phyloP scores from a whole-genome alignment of 2,113 vertebrate species.

The Catagonus wagneri region DNA sequence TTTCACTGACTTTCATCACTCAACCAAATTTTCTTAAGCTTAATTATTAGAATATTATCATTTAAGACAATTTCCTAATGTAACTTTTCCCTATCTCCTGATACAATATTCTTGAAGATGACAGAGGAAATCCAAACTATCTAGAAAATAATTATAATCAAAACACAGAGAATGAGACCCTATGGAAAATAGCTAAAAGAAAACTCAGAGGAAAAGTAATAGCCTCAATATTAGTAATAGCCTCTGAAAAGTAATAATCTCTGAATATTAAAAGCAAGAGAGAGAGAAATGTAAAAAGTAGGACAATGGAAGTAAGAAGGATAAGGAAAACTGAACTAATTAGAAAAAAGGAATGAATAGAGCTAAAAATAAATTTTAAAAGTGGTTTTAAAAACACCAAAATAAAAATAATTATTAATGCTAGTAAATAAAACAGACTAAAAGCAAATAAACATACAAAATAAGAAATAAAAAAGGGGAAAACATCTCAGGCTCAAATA shows the following conservation, averaged over 20 bases:
- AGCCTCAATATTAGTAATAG: background rate
- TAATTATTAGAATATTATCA: background rate
- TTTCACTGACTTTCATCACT: background rate
- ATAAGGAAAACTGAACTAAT: background rate
- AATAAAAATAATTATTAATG: background rate
- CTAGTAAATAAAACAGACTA: background rate
- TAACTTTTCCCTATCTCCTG: background rate
- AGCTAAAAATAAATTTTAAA: background rate
- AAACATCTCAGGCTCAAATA: constrained; percentile 34
- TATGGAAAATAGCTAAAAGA: background rate
- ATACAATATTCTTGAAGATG: background rate
- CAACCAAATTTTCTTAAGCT: background rate
- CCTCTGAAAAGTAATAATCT: too few relatives aligned
- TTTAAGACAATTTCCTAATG: constrained; percentile 4
- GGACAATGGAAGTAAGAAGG: background rate
- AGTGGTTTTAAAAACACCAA: background rate
- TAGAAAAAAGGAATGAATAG: background rate
- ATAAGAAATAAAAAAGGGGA: background rate
- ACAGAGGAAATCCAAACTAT: constrained; percentile 1
- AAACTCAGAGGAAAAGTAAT: background rate
- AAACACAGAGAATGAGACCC: background rate
- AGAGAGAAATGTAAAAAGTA: background rate
- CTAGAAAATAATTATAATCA: background rate
- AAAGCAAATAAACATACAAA: background rate
- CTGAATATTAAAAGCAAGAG: background rate